These are phyloP conservation scores for Leguminivora glycinivorella DNA, from an alignment of 1,140 invertebrate species.

Conservation along the genomic window DNA sequence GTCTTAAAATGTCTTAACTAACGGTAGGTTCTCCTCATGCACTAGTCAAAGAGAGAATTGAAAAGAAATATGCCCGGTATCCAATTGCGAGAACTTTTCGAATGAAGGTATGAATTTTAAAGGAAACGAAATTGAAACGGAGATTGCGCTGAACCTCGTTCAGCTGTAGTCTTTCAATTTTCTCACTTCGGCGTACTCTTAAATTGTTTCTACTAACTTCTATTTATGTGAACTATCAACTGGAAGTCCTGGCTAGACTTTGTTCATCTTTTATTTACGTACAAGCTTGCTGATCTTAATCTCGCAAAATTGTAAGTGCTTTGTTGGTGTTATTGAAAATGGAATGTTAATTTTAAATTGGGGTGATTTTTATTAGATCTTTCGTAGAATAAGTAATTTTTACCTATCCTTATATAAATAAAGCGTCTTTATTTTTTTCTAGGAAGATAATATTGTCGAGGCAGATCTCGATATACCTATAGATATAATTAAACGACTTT, in stretches of 20 bases:
- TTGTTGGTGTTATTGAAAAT: not conserved
- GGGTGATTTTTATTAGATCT: not conserved
- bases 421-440: too few species aligned
- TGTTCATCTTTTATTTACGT: slow-evolving; percentile 1
- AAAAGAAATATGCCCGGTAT: slow-evolving; percentile 6
- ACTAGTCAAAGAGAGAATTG: not conserved
- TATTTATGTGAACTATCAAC: slow-evolving; percentile 20
- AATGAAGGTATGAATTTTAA: slow-evolving; percentile 54
- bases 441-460: too few species aligned
- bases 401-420: too few species aligned
- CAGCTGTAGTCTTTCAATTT: slow-evolving; percentile 24
- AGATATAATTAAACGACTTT: too few species aligned
- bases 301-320: not conserved
- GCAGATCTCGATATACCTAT: too few species aligned
- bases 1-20: not conserved
- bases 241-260: slow-evolving; percentile 27
- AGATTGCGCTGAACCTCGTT: slow-evolving; percentile 27
- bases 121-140: slow-evolving; percentile 43
- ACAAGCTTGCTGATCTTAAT: not conserved
- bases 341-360: not conserved
- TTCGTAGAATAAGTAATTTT: not conserved
- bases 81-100: slow-evolving; percentile 29
- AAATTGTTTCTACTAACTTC: slow-evolving; percentile 22
- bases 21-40: not conserved
- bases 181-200: slow-evolving; percentile 8